Base-by-base conservation (phyloP, 2,888 invertebrate species). In the Allygus modestus region DNA sequence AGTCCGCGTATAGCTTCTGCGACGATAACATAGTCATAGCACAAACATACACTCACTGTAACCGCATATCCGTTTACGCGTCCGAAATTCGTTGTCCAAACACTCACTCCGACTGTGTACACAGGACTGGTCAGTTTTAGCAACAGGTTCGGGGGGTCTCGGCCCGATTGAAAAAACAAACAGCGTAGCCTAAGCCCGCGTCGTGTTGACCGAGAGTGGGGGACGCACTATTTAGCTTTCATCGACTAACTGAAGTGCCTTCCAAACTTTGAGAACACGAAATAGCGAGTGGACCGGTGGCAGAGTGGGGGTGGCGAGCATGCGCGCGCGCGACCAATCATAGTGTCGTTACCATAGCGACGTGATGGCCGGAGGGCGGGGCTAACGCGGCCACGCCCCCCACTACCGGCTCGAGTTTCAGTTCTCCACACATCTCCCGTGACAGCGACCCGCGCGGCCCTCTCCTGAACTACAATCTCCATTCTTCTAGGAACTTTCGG, bases 1-100 rank as follows among this genome's bases (percentile, higher is more conserved):
- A 92, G 91, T 94, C 94, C 91, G 93, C 92, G 91, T 94, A 94
- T 90, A 94, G 91, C 91, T 94, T 94, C 91, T 94, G 94, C 91
- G 94, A 93, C 91, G 94, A 92, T 94, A 94, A 92, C 87, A 87
- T 87, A 90, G 91, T 90, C 91, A 91, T 91, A 90, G 85, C 85
- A 83, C 79, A 83, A 81, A 84, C 81, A 82, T 82, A 82, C 83
- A 82, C 82, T 84, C 82, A 58, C 73, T 33, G 46, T 33, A 26
- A 31, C 79, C 58, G 33, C 58, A 54, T 31, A 79, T 54, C 33
- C 75, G 26, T 41, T 46, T 41, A 73, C 82, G 43, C 51, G 65
- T 43, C 51, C 82, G 71, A 82, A 82, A 82, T 82, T 82, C 58
- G 43, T 43, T 82, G 51, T 75, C 83, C 75, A 33, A 84, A 58